Evolutionary conservation across 2,113 vertebrate genomes (phyloP).

Genomic region (Leptobrachium leishanense): DNA sequence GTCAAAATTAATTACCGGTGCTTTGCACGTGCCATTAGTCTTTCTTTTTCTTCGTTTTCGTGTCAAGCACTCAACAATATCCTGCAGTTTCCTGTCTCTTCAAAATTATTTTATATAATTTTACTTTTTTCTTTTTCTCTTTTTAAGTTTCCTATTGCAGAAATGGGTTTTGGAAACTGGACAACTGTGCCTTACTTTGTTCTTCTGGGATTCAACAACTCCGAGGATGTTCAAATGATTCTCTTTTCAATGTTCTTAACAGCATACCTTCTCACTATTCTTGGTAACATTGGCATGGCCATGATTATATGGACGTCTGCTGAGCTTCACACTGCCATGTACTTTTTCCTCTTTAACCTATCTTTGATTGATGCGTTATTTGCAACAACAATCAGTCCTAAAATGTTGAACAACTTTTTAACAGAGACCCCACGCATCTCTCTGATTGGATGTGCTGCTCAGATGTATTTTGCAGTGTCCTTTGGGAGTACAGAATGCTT

Average conservation of each 20-base stretch:
- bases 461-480: constrained; percentile 2
- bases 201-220: constrained; percentile 1
- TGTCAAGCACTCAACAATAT: too few species aligned
- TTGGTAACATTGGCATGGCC: constrained; percentile 6
- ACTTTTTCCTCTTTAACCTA: constrained; percentile 7
- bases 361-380: background rate
- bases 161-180: background rate
- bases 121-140: background rate
- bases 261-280: background rate
- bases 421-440: constrained; percentile 4
- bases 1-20: too few species aligned
- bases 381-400: background rate
- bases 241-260: constrained; percentile 4
- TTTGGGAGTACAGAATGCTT: constrained; percentile 11
- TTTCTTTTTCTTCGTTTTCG: too few species aligned
- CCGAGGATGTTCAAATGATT: background rate
- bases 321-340: constrained; percentile 12
- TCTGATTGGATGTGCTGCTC: background rate
- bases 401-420: background rate
- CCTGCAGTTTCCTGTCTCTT: too few species aligned
- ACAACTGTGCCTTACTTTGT: background rate
- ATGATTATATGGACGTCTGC: background rate
- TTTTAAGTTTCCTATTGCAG: background rate
- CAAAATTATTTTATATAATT: too few species aligned
- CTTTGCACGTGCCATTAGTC: too few species aligned